Percentiles rank a stretch among this genome's conserved stretches.
Evolutionary conservation across 2,113 vertebrate genomes (phyloP).

Genomic region (Ceyx margarethae): DNA sequence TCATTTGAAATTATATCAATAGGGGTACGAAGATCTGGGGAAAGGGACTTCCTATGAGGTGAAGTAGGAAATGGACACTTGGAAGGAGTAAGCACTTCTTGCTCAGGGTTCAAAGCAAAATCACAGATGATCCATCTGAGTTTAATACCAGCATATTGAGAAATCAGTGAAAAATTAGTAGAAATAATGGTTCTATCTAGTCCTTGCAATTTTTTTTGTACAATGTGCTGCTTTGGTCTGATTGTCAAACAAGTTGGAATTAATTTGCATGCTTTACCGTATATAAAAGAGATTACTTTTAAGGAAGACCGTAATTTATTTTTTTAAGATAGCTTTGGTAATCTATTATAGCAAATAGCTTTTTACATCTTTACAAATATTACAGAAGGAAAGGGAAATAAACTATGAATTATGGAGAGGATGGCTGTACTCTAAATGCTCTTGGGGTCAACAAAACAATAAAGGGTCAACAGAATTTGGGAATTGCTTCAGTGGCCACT

Average conservation of each 20-base stretch:
- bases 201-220: neutral
- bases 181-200: neutral
- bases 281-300: neutral
- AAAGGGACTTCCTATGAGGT: no score
- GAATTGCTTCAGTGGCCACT: slow-evolving; percentile 28
- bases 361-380: neutral
- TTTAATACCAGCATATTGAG: neutral
- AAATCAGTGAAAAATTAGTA: neutral
- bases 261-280: neutral
- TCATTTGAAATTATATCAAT: neutral
- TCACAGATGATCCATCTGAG: rapidly evolving
- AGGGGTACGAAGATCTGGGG: neutral
- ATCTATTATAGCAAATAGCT: neutral
- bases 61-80: neutral
- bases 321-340: neutral
- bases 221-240: neutral
- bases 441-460: rapidly evolving
- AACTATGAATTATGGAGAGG: neutral
- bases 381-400: neutral
- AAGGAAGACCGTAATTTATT: neutral
- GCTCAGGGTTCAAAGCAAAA: neutral
- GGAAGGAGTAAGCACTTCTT: neutral
- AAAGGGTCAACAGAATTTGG: neutral
- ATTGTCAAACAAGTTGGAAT: neutral
- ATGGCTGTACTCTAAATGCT: rapidly evolving